These are phyloP conservation scores for Mizuhopecten yessoensis DNA, from an alignment of 1,140 invertebrate genomes.

Conservation along the genomic window DNA sequence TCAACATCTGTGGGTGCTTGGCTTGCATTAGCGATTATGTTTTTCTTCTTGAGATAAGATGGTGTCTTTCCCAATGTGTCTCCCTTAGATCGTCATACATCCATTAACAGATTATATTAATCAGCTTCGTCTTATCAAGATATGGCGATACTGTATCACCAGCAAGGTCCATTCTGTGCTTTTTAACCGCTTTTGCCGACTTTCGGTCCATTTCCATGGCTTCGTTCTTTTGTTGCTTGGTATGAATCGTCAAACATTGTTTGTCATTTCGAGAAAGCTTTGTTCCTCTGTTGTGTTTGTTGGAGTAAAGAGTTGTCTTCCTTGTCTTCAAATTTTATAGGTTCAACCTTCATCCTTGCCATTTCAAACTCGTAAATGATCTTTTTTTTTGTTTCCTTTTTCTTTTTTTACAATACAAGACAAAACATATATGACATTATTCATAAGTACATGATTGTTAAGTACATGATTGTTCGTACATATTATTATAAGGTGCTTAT, in stretches of 20 bases:
- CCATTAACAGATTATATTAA: no score
- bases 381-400: no score
- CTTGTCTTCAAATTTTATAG: no score
- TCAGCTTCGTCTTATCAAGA: slow-evolving; percentile 61
- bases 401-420: no score
- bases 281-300: slow-evolving; percentile 54
- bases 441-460: no score
- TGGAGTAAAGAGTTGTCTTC: no score
- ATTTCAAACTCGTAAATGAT: no score
- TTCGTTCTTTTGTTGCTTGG: slow-evolving; percentile 52
- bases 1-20: slow-evolving; percentile 65
- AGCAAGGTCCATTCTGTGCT: slow-evolving; percentile 43
- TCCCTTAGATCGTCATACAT: slow-evolving; percentile 64
- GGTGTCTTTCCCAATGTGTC: slow-evolving; percentile 47
- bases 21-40: slow-evolving; percentile 61
- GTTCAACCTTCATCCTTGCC: no score
- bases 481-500: no score
- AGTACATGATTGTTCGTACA: no score
- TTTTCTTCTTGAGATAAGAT: slow-evolving; percentile 59
- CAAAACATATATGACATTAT: no score
- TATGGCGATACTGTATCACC: slow-evolving; percentile 63
- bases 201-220: slow-evolving; percentile 44
- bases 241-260: slow-evolving; percentile 61
- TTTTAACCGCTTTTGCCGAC: slow-evolving; percentile 54
- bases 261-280: slow-evolving; percentile 65